A percentile compares a stretch with the other conserved stretches of the same genome.
Evolutionary conservation across 2,888 invertebrate species (phyloP).

Genomic region (Amphipoea oculea): DNA sequence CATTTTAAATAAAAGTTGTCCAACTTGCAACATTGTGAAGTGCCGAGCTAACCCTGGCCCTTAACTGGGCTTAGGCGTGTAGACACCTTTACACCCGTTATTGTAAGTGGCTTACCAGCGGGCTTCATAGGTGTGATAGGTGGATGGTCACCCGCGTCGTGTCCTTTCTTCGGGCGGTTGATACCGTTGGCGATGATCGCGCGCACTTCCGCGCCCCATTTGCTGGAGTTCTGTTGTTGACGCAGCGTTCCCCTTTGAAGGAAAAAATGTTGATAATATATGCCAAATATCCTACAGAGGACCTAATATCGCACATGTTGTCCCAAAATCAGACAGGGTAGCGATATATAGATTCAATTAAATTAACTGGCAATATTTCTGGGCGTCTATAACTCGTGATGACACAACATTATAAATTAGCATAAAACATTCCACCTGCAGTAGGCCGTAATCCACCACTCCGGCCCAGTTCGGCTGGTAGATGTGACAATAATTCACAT

Average conservation of each 20-base stretch:
- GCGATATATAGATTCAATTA: background rate
- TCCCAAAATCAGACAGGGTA: background rate
- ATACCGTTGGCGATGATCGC: slow-evolving; percentile 93
- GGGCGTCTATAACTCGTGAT: background rate
- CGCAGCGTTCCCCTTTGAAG: slow-evolving; percentile 91
- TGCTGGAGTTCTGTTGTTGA: slow-evolving; percentile 93
- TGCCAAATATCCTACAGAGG: background rate
- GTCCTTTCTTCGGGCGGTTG: slow-evolving; percentile 95
- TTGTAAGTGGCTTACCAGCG: slow-evolving; percentile 87
- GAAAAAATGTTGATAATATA: background rate
- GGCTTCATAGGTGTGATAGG: slow-evolving; percentile 99
- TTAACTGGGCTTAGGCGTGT: background rate
- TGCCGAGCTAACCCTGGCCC: background rate
- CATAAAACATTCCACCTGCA: background rate
- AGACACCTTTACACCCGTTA: background rate
- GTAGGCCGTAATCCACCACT: background rate
- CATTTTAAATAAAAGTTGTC: background rate
- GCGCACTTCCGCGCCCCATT: slow-evolving; percentile 95
- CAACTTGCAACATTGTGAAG: background rate
- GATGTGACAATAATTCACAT: background rate
- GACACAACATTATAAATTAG: background rate
- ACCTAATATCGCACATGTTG: background rate
- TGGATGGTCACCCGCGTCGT: slow-evolving; percentile 99
- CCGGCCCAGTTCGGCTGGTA: background rate
- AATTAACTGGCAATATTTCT: background rate